phyloP scores from a whole-genome alignment of 2,113 vertebrate genomes.

The Pollachius pollachius region DNA sequence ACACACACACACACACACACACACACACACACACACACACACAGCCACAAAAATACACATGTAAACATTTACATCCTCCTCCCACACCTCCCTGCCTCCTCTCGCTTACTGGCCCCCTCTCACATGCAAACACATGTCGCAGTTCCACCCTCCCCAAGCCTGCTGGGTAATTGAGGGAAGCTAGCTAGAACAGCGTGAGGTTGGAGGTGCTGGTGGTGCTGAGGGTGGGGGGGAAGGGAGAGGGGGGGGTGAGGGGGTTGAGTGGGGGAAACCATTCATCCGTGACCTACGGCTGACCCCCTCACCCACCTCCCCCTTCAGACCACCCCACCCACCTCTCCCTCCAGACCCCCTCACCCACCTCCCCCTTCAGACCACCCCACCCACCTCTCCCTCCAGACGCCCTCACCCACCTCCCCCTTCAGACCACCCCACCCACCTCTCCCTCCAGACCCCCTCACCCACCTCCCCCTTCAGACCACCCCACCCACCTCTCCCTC shows the following conservation, averaged over 20 bases:
- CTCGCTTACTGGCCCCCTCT: slow-evolving; percentile 22
- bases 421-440: slow-evolving; percentile 20
- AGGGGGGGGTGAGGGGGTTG: neutral
- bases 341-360: neutral
- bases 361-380: slow-evolving; percentile 38
- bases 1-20: slow-evolving; percentile 3
- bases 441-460: neutral
- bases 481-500: no score
- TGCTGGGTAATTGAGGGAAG: slow-evolving; percentile 77
- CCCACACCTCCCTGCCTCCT: slow-evolving; percentile 53
- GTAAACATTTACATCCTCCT: slow-evolving; percentile 56
- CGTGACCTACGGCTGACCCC: slow-evolving; percentile 69
- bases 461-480: no score
- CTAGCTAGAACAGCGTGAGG: slow-evolving; percentile 71
- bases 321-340: slow-evolving; percentile 42
- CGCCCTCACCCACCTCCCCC: slow-evolving; percentile 15
- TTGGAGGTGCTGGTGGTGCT: slow-evolving; percentile 37
- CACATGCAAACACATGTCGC: no score
- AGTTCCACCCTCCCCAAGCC: slow-evolving; percentile 34
- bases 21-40: slow-evolving; percentile 20
- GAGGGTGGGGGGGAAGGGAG: slow-evolving; percentile 30
- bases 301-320: slow-evolving; percentile 28
- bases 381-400: slow-evolving; percentile 30
- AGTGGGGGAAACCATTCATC: slow-evolving; percentile 69
- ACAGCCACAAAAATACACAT: slow-evolving; percentile 50